These are phyloP conservation scores for Reticulitermes speratus DNA, from an alignment of 1,140 invertebrate species.

Conservation along the genomic window DNA sequence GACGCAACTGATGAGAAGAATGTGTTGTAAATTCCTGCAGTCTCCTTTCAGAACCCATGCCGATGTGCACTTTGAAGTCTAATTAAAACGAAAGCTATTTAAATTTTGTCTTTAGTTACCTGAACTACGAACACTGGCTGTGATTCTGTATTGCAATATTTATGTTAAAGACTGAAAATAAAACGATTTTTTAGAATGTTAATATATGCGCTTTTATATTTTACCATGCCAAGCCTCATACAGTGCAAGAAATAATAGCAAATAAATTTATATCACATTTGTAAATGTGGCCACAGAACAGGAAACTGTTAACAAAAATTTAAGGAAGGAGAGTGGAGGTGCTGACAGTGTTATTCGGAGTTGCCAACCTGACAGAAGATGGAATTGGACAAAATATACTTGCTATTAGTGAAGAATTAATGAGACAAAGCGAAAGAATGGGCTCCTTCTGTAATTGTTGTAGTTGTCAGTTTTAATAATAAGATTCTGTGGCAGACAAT, in stretches of 20 bases:
- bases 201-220: background rate
- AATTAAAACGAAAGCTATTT: too few relatives aligned
- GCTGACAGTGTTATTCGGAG: background rate
- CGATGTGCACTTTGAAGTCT: too few relatives aligned
- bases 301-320: background rate
- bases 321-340: background rate
- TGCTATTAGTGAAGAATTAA: background rate
- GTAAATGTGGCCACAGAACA: background rate
- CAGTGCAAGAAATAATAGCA: background rate
- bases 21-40: too few relatives aligned
- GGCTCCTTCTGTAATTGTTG: background rate
- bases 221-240: too few relatives aligned
- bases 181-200: background rate
- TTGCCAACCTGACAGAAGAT: background rate
- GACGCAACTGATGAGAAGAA: too few relatives aligned
- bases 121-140: background rate
- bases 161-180: background rate
- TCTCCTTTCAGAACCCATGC: too few relatives aligned
- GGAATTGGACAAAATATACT: background rate
- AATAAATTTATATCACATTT: background rate
- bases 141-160: background rate
- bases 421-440: background rate
- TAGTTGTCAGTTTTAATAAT: background rate
- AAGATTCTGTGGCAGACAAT: conserved; percentile 3
- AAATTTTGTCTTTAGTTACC: too few relatives aligned